phyloP scores from a whole-genome alignment of 2,888 invertebrate species.

The Ctena decussata region DNA sequence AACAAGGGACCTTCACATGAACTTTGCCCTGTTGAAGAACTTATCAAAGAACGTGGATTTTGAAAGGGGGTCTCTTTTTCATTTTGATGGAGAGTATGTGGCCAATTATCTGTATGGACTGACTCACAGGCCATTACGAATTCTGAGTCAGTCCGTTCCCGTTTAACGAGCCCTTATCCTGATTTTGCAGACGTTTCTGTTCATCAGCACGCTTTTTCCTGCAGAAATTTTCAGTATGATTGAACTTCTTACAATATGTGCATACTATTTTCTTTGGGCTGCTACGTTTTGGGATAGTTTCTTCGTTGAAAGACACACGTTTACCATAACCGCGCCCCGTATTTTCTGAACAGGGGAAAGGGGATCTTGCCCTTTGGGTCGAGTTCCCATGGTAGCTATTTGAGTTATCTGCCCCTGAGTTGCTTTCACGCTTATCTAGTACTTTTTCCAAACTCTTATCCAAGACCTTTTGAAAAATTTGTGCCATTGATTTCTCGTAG shows the following conservation, averaged over 20 bases:
- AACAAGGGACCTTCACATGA: no score
- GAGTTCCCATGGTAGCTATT: neutral
- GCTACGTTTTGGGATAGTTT: neutral
- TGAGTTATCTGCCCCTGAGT: neutral
- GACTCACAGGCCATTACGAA: neutral
- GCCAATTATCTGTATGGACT: neutral
- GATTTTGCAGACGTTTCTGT: neutral
- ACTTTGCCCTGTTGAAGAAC: no score
- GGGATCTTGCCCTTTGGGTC: neutral
- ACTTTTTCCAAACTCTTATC: neutral
- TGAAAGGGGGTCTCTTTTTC: neutral
- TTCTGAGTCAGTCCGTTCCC: constrained; percentile 9
- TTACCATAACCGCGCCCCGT: neutral
- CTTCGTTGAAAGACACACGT: neutral
- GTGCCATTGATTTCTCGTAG: neutral
- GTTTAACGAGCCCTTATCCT: neutral
- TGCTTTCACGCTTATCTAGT: neutral
- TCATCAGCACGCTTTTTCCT: constrained; percentile 3
- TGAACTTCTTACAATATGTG: neutral
- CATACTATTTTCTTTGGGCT: neutral
- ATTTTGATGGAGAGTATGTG: neutral
- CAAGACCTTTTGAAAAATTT: no score
- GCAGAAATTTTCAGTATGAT: constrained; percentile 2
- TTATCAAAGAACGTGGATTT: no score
- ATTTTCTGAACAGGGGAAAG: neutral